Evolutionary conservation across 1,140 invertebrate species (phyloP), one percentile per base, ranked within the genome.

Genomic region (Chironomus tepperi): DNA sequence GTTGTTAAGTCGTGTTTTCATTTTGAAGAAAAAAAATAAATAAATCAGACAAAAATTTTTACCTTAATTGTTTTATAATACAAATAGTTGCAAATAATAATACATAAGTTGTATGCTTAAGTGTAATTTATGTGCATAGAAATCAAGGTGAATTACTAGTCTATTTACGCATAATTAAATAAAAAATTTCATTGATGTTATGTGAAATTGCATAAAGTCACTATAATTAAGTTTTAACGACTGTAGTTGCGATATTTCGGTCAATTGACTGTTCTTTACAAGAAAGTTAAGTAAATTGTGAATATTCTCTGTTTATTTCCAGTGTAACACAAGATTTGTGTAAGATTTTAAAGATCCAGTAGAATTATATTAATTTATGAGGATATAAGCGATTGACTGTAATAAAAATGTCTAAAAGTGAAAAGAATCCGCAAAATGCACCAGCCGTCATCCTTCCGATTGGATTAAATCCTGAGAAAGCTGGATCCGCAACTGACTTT

Each of bases 71-170:
- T 2, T 34, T 34, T 34, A 34, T 34, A 34, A 34, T 34, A 34
- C 5, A 34, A 34, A 34, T 34, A 34, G 5, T 34, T 34, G 24
- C 24, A 34, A 34, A 34, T 34, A 34, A 2, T 2, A 34, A 34
- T 1, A 2, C 1, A 2, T 34, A 34, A 34, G 1, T 34, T 34
- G 24, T 34, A 5, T n/a, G 12, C 5, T 57, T 57, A n/a, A n/a
- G 12, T 57, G n/a, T 57, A 57, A 57, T 57, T 57, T 57, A 57
- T 57, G 47, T 57, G 47, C 47, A 57, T 57, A 34, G 24, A 34
- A 34, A 57, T 57, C 47, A 57, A 57, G 47, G 47, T 57, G 47
- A 57, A n/a, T 57, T 57, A n/a, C 47, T 57, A 12, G 47, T 57
- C n/a, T 57, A 57, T 12, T 57, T 57, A 57, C n/a, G 47, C 47